Evolutionary conservation across 2,888 invertebrate species (phyloP), one percentile per base, ranked within the genome.

Genomic region (Pyrochroa serraticornis): DNA sequence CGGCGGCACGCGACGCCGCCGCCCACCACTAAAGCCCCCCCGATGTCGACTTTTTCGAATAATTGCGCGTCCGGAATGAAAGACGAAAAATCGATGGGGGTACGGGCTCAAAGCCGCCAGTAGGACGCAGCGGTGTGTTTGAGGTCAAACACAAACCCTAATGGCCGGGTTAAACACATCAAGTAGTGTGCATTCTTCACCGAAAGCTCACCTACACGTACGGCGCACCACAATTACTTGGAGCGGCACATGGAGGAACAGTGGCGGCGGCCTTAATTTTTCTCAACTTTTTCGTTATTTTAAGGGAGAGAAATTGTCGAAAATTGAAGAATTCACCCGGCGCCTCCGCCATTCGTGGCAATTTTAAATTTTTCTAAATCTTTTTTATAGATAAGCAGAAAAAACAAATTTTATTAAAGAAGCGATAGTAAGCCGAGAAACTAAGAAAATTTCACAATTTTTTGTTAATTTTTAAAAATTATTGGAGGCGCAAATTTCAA

Each of bases 121-220:
- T 22, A 22, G 70, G 67, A 69, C 66, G 67, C 67, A 68, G 76
- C 69, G 77, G 77, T 74, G 70, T 76, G 76, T 76, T 77, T 77
- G 78, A 77, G 78, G 77, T 77, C 76, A 72, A 75, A 77, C 78
- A 75, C 77, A 76, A 78, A 77, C 77, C 78, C 76, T 76, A 78
- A 77, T 77, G 77, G 76, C 72, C 70, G 74, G 77, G 77, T 78
- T 77, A 77, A 77, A 78, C 77, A 77, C 78, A 79, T 78, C 77
- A 77, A 78, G 77, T 77, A 76, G 74, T 76, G 77, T 75, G 76
- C 76, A 78, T 78, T 79, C 78, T 79, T 78, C 76, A 77, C 74
- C 73, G 69, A 62, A 70, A 71, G 74, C 69, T 67, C 67, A 71
- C 70, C 71, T 70, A 68, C 68, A 69, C 63, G 60, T 62, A 71